Conservation (phyloP, 2,797 vertebrate species). For the Spondyliosoma cantharus region DNA sequence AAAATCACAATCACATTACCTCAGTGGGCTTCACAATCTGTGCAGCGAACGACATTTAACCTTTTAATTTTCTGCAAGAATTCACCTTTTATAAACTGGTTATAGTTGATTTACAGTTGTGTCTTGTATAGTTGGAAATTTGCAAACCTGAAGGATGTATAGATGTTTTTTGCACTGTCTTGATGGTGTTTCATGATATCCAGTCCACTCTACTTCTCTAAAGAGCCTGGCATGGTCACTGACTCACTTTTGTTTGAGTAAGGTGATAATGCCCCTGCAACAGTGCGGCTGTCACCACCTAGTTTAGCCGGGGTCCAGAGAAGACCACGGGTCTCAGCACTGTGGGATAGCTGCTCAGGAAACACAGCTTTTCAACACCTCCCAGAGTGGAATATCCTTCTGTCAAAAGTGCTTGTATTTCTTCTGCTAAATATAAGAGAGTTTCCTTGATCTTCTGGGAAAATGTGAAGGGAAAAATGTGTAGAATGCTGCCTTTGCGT, state of each 20-base stretch:
- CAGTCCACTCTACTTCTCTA: no score
- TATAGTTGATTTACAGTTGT: no score
- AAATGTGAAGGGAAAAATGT: constrained; percentile 38
- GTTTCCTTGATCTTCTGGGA: constrained; percentile 44
- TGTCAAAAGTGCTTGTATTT: constrained; percentile 49
- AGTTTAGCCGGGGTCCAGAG: constrained; percentile 50
- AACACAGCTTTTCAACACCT: constrained; percentile 65
- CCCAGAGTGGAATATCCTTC: constrained; percentile 66
- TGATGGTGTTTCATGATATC: no score
- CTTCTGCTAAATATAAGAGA: constrained; percentile 56
- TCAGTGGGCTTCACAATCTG: no score
- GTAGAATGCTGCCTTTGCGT: constrained; percentile 27
- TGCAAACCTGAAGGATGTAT: no score
- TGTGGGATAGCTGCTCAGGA: constrained; percentile 54
- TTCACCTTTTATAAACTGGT: no score
- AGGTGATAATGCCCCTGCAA: constrained; percentile 73
- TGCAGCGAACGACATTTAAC: no score
- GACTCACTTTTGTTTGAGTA: neutral
- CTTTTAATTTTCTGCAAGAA: no score
- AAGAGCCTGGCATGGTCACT: no score
- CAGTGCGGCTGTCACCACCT: constrained; percentile 76
- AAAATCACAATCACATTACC: no score
- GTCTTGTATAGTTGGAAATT: no score
- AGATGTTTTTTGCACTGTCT: no score
- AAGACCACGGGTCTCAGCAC: constrained; percentile 46